phyloP scores from a whole-genome alignment of 2,797 vertebrate genomes.

The Otolemur crassicaudatus region DNA sequence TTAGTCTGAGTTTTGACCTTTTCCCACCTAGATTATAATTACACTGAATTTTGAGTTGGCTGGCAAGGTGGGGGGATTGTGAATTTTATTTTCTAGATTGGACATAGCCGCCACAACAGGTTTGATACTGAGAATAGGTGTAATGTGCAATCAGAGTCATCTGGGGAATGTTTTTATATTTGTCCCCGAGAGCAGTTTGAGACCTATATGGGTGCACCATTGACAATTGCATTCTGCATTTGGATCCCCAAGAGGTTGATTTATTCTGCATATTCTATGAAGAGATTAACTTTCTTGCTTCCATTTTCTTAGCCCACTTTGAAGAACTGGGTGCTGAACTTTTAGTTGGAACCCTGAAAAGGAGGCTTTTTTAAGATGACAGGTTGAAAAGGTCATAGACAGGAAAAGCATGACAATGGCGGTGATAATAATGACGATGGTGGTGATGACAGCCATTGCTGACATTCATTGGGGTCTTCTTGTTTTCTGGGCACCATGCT shows the following conservation, averaged over 20 bases:
- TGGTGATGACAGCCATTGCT: background rate
- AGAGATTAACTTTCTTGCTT: background rate
- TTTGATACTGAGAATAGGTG: background rate
- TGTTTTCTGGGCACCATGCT: background rate
- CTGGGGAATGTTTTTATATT: background rate
- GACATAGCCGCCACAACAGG: background rate
- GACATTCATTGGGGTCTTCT: background rate
- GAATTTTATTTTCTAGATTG: background rate
- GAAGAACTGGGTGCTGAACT: background rate
- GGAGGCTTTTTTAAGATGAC: background rate
- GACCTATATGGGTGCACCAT: background rate
- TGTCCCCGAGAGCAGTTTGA: background rate
- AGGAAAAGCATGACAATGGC: background rate
- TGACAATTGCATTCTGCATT: background rate
- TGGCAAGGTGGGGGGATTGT: background rate
- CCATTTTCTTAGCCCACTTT: background rate
- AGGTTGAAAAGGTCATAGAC: background rate
- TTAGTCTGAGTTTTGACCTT: background rate
- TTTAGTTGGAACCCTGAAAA: background rate
- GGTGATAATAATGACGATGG: background rate
- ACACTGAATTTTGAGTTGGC: background rate
- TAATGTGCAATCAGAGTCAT: background rate
- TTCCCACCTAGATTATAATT: background rate
- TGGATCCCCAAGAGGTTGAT: background rate
- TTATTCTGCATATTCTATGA: background rate